Evolutionary conservation across 64 coral and sea anemone species (phyloP), one percentile per base, ranked within the genome.

Genomic region (Pocillopora verrucosa): DNA sequence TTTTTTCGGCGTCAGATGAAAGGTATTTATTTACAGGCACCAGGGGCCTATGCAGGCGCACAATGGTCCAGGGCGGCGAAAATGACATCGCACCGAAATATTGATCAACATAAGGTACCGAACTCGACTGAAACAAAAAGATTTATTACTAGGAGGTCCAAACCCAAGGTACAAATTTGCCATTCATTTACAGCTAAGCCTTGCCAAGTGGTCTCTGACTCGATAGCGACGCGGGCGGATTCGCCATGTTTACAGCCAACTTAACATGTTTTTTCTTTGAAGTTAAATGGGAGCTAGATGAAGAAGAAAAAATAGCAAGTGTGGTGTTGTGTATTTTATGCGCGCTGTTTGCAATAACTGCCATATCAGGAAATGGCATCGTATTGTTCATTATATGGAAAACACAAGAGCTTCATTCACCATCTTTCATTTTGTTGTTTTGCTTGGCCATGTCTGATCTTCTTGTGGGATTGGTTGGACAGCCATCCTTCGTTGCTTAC

Each of bases 391-490:
- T 83, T 58, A 87, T 92, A 56, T 45, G 72, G 3, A 38, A 73
- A 9, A 75, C 76, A 13, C 69, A 35, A 16, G 59, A 60, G 10
- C 91, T 83, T 61, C 76, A 88, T 65, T 88, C 86, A 13, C 86
- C 91, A 26, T 92, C 91, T 61, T 19, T 88, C 34, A 26, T 92
- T 13, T 77, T 92, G 2, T 79, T 92, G 2, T 88, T 75, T 62
- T 81, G 87, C 77, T 67, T 92, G 45, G 91, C 91, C 16, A 22
- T 81, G 24, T 81, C 86, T 13, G 91, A 92, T 51, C 17, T 92
- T 16, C 76, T 87, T 10, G 91, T 92, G 7, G 91, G 91, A 13
- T 12, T 89, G 16, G 22, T 93, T 22, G 79, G 86, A 16, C 86
- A 92, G 73, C 91, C 91, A 13, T 88, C 22, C n/a, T 92, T 81